A percentile compares a stretch with the other conserved stretches of the same genome.
These are phyloP conservation scores for Brachypalpus laphriformis DNA, from an alignment of 2,888 invertebrate species.

Conservation along the genomic window DNA sequence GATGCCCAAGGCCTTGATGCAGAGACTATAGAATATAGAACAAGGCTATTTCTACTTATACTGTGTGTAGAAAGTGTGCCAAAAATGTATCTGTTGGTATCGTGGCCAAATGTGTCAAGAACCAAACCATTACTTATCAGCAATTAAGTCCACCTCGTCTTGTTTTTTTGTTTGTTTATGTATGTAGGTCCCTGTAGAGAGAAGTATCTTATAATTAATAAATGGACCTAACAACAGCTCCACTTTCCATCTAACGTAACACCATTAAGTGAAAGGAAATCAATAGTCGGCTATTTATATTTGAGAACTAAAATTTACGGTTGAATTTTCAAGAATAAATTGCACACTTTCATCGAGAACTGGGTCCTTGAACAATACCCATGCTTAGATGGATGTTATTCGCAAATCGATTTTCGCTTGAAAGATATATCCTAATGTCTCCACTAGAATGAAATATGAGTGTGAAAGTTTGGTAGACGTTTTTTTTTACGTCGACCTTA, in stretches of 20 bases:
- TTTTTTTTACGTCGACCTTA: neutral
- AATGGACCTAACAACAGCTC: slow-evolving; percentile 36
- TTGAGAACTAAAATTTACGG: slow-evolving; percentile 16
- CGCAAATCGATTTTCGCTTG: slow-evolving; percentile 52
- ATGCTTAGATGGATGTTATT: neutral
- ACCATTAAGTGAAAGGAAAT: slow-evolving; percentile 34
- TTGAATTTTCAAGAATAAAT: slow-evolving; percentile 53
- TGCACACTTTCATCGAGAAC: slow-evolving; percentile 47
- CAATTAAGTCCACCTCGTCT: slow-evolving; percentile 42
- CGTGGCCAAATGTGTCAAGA: slow-evolving; percentile 26
- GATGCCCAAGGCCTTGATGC: slow-evolving; percentile 3
- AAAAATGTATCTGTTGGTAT: slow-evolving; percentile 14
- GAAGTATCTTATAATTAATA: slow-evolving; percentile 48
- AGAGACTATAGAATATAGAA: no score
- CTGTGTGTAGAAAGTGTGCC: slow-evolving; percentile 3
- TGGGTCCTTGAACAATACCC: slow-evolving; percentile 20
- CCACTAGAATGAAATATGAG: slow-evolving; percentile 38
- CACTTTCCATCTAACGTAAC: neutral
- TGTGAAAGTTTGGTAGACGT: slow-evolving; percentile 24
- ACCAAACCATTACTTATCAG: slow-evolving; percentile 45
- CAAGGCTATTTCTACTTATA: neutral
- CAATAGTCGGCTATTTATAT: slow-evolving; percentile 47
- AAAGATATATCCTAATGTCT: slow-evolving; percentile 20
- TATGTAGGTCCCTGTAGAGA: neutral
- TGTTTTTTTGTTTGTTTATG: neutral